Evolutionary conservation across 2,113 vertebrate species (phyloP).

Genomic region (Picathartes gymnocephalus): DNA sequence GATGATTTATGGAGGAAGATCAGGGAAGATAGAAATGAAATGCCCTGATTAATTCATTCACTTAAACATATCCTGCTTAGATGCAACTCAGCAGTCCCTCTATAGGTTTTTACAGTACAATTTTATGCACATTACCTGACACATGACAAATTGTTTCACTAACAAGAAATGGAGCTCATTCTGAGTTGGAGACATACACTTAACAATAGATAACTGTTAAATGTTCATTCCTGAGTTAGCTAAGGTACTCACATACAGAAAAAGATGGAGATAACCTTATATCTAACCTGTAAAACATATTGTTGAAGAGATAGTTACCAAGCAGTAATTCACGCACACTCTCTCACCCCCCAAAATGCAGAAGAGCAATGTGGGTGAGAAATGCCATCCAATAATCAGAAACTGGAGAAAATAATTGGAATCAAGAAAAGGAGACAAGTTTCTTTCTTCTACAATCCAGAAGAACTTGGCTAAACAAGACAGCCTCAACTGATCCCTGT

Average conservation of each 20-base stretch:
- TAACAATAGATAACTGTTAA: neutral
- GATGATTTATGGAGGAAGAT: conserved; percentile 39
- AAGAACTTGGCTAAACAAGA: neutral
- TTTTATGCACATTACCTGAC: neutral
- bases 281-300: fast-evolving
- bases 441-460: neutral
- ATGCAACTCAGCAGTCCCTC: fast-evolving
- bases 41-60: neutral
- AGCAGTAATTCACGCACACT: neutral
- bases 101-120: neutral
- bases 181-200: neutral
- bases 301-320: neutral
- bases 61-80: neutral
- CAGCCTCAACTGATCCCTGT: neutral
- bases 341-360: fast-evolving
- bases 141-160: neutral
- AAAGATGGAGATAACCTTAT: neutral
- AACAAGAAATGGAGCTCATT: neutral
- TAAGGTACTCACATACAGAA: neutral
- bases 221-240: neutral
- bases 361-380: neutral
- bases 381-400: neutral
- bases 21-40: neutral
- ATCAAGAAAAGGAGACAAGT: neutral
- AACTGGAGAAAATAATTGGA: neutral